phyloP scores from a whole-genome alignment of 2,888 invertebrate species.

The Labia minor region DNA sequence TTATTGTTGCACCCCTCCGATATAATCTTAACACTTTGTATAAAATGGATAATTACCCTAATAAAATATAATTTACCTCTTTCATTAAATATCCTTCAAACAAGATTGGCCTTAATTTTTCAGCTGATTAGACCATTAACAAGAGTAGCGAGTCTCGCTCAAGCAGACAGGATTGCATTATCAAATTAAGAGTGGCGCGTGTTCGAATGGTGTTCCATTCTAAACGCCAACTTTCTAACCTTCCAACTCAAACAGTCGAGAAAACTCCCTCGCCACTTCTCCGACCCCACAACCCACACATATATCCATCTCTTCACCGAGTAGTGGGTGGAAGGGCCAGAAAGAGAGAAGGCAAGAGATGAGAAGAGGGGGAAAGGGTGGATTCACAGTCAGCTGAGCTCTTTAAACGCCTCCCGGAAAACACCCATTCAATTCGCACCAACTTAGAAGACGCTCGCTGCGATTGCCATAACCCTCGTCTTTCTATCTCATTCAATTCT shows the following conservation, averaged over 20 bases:
- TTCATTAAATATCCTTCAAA: not conserved
- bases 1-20: too few relatives aligned
- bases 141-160: not conserved
- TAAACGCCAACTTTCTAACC: not conserved
- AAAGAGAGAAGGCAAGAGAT: not conserved
- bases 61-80: not conserved
- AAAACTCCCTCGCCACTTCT: not conserved
- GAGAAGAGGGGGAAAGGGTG: too few relatives aligned
- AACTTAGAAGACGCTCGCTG: not conserved
- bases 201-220: not conserved
- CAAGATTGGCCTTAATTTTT: not conserved
- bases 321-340: not conserved
- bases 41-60: not conserved
- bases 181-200: not conserved
- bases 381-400: too few relatives aligned
- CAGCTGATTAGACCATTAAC: not conserved
- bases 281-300: too few relatives aligned
- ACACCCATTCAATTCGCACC: not conserved
- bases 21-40: too few relatives aligned
- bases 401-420: not conserved
- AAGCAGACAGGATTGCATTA: not conserved
- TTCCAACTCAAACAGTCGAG: not conserved
- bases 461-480: not conserved
- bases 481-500: not conserved
- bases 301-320: not conserved